These are phyloP conservation scores for Danio rerio DNA, from an alignment of 2,113 vertebrate species.

Conservation along the genomic window DNA sequence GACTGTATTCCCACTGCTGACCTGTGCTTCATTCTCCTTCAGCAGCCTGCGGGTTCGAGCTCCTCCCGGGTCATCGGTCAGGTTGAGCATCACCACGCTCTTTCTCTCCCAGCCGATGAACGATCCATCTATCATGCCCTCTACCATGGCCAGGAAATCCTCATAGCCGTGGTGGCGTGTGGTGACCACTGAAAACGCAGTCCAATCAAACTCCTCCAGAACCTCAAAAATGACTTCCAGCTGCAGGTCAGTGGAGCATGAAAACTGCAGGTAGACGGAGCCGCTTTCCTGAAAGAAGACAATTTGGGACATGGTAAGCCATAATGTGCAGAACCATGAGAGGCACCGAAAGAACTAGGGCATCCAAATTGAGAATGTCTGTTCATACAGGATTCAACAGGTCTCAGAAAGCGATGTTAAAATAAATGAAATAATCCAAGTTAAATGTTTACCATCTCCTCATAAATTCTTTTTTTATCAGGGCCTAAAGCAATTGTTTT, in stretches of 20 bases:
- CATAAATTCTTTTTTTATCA: too few relatives aligned
- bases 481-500: too few relatives aligned
- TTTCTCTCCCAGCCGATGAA: slow-evolving; percentile 95
- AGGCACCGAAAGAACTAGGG: neutral
- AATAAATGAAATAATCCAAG: too few relatives aligned
- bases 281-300: slow-evolving; percentile 82
- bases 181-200: slow-evolving; percentile 89
- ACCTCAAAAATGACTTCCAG: slow-evolving; percentile 94
- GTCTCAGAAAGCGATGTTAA: too few relatives aligned
- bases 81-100: slow-evolving; percentile 85
- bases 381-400: too few relatives aligned
- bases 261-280: slow-evolving; percentile 94
- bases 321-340: neutral
- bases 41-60: slow-evolving; percentile 80
- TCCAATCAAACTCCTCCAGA: slow-evolving; percentile 95
- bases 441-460: too few relatives aligned
- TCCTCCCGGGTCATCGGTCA: slow-evolving; percentile 83
- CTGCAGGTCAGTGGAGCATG: slow-evolving; percentile 89
- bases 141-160: slow-evolving; percentile 90
- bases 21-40: slow-evolving; percentile 89
- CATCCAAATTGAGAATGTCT: too few relatives aligned
- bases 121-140: slow-evolving; percentile 90
- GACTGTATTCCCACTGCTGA: slow-evolving; percentile 56
- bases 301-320: neutral
- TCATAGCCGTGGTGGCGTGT: slow-evolving; percentile 90